Percentiles rank a stretch among this genome's conserved stretches.
Conservation (phyloP, 2,797 vertebrate species). For the Melanotaenia trifasciata region DNA sequence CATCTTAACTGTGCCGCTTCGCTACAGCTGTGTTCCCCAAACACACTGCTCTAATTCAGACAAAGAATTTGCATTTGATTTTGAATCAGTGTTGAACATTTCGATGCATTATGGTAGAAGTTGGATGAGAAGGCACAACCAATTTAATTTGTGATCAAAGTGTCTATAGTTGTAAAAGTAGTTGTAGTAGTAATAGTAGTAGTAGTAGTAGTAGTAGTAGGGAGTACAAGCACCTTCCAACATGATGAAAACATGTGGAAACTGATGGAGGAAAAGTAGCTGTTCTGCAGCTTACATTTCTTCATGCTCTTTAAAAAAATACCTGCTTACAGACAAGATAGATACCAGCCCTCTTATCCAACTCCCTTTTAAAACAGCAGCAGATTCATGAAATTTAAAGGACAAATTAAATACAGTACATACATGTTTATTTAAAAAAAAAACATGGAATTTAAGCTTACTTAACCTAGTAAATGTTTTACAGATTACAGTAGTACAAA, state of each 20-base stretch:
- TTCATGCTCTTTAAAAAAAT: neutral
- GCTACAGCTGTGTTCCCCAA: neutral
- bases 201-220: neutral
- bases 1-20: neutral
- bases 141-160: neutral
- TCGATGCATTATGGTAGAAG: neutral
- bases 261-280: neutral
- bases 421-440: slow-evolving; percentile 22
- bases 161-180: neutral
- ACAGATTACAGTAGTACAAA: slow-evolving; percentile 24
- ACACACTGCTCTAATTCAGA: slow-evolving; percentile 5
- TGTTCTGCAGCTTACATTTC: neutral
- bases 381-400: slow-evolving; percentile 32
- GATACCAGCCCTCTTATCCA: slow-evolving; percentile 11
- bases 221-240: neutral
- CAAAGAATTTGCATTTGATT: slow-evolving; percentile 5
- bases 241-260: slow-evolving; percentile 9
- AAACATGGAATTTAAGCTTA: slow-evolving; percentile 24
- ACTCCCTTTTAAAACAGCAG: slow-evolving; percentile 32
- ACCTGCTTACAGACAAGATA: neutral
- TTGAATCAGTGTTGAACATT: slow-evolving; percentile 17
- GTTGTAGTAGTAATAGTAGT: too few relatives aligned
- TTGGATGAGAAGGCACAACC: slow-evolving; percentile 22
- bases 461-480: slow-evolving; percentile 11
- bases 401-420: slow-evolving; percentile 39